Percentiles rank a stretch among this genome's conserved stretches.
Evolutionary conservation across 2,113 vertebrate species (phyloP).

Genomic region (Speoplatyrhinus poulsoni): DNA sequence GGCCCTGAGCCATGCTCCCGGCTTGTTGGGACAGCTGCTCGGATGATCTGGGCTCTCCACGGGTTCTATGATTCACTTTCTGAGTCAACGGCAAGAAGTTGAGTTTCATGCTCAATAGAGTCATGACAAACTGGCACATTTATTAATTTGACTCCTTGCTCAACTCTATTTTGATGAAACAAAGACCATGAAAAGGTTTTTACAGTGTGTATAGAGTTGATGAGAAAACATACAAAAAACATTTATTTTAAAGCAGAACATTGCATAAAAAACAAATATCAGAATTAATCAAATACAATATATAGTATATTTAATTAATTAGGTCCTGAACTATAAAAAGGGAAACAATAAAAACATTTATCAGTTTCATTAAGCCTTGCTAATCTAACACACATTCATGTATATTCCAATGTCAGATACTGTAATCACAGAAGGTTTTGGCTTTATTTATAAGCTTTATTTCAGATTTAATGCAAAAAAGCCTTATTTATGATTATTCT

Average conservation of each 20-base stretch:
- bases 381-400: no score
- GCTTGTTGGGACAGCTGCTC: slow-evolving; percentile 81
- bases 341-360: no score
- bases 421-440: no score
- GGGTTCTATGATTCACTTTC: slow-evolving; percentile 74
- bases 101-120: slow-evolving; percentile 34
- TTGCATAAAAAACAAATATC: not conserved
- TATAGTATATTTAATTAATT: not conserved
- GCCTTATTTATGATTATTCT: no score
- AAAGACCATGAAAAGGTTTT: not conserved
- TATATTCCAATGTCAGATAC: no score
- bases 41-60: slow-evolving; percentile 71
- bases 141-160: slow-evolving; percentile 3
- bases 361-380: no score
- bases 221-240: not conserved
- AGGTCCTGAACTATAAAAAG: no score
- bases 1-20: slow-evolving; percentile 38
- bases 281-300: not conserved
- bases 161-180: not conserved
- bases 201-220: not conserved
- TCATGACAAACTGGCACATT: slow-evolving; percentile 52
- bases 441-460: no score
- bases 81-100: slow-evolving; percentile 69
- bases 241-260: not conserved
- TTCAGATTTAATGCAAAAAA: no score